A percentile compares a stretch with the other conserved stretches of the same genome.
Conservation (phyloP, 2,888 invertebrate genomes). For the Ephialtes manifestator region DNA sequence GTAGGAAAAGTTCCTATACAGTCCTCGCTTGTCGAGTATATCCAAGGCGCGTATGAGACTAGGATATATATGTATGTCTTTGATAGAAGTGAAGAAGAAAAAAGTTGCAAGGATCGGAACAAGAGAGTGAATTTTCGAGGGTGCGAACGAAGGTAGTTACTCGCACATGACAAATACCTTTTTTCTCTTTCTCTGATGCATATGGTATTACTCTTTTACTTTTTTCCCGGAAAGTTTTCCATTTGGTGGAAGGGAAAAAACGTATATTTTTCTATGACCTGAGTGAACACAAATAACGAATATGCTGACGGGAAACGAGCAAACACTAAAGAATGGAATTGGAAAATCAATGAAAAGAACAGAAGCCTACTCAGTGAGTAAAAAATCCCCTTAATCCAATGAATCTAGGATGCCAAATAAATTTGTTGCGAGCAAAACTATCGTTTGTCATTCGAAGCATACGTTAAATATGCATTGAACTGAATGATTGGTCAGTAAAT, state of each 20-base stretch:
- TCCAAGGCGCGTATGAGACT: constrained; percentile 7
- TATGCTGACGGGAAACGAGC: neutral
- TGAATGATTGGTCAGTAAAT: too few species aligned
- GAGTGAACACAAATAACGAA: neutral
- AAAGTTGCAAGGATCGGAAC: neutral
- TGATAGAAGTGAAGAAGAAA: too few species aligned
- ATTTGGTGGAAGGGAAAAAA: neutral
- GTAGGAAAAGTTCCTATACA: constrained; percentile 47
- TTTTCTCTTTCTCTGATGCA: neutral
- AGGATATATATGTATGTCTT: neutral
- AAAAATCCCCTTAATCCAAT: too few species aligned
- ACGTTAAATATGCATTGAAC: too few species aligned
- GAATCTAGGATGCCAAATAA: too few species aligned
- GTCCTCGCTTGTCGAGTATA: constrained; percentile 52
- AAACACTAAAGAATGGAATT: neutral
- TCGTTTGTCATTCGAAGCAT: too few species aligned
- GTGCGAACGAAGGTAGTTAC: neutral
- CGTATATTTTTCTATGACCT: neutral
- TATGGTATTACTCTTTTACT: neutral
- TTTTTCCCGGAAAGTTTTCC: neutral
- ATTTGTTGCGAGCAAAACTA: too few species aligned
- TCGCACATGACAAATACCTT: neutral
- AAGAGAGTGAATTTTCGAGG: neutral
- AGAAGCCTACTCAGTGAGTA: neutral
- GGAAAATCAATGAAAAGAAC: neutral